These are phyloP conservation scores for Halcyon smyrnensis DNA, from an alignment of 2,797 vertebrate genomes.

Conservation along the genomic window DNA sequence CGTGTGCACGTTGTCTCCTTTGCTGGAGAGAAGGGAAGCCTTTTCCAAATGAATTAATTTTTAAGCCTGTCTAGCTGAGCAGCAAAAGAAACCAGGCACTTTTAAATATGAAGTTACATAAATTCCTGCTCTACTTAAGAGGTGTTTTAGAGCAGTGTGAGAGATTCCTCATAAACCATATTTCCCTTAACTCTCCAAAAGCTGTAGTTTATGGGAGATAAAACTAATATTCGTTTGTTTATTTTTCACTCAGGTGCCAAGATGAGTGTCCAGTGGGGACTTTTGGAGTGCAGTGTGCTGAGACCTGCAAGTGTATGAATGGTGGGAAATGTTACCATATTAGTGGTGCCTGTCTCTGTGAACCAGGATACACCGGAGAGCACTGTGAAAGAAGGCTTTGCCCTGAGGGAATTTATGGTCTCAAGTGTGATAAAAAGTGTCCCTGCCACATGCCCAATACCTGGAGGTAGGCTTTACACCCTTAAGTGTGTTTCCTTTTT, in stretches of 20 bases:
- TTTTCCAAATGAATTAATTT: not conserved
- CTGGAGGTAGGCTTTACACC: slow-evolving; percentile 79
- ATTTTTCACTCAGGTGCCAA: slow-evolving; percentile 86
- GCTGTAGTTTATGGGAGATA: not conserved
- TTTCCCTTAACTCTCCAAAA: not conserved
- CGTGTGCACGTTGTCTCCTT: not conserved
- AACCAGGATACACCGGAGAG: slow-evolving; percentile 88
- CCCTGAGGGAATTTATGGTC: slow-evolving; percentile 86
- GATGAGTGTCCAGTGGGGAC: slow-evolving; percentile 91
- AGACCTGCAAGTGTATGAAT: slow-evolving; percentile 88
- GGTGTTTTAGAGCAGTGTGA: fast-evolving
- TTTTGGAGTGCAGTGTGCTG: slow-evolving; percentile 84
- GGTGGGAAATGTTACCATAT: slow-evolving; percentile 90
- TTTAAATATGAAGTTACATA: not conserved
- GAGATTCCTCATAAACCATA: not conserved
- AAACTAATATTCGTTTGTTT: not conserved
- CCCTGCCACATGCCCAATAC: slow-evolving; percentile 88
- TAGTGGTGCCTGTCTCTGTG: slow-evolving; percentile 90
- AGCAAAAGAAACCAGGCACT: not conserved
- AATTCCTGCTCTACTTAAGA: not conserved
- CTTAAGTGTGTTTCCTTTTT: not conserved
- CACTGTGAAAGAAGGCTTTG: slow-evolving; percentile 89
- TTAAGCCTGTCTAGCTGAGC: not conserved
- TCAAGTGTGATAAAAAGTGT: slow-evolving; percentile 88
- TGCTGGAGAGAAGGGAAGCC: not conserved